phyloP scores from a whole-genome alignment of 2,113 vertebrate genomes.

The Pristiophorus japonicus region DNA sequence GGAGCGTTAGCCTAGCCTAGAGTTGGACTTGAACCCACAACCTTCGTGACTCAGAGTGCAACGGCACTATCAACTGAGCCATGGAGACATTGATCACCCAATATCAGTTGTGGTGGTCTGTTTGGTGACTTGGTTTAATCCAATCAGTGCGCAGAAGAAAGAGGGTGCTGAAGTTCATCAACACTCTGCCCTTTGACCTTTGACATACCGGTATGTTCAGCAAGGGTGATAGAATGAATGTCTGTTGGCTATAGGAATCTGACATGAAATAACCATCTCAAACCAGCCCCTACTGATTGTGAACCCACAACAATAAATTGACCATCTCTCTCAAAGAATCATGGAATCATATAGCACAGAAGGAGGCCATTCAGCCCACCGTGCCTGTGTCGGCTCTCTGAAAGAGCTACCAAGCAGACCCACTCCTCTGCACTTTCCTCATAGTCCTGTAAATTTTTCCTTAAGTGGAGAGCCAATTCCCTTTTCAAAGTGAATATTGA shows the following conservation, averaged over 20 bases:
- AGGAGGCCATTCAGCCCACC: not conserved
- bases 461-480: not conserved
- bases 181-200: not conserved
- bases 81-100: not conserved
- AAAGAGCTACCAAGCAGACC: not conserved
- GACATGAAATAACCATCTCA: not conserved
- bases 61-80: too few relatives aligned
- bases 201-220: too few relatives aligned
- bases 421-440: not conserved
- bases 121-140: not conserved
- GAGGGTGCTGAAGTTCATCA: not conserved
- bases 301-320: not conserved
- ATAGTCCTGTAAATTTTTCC: not conserved
- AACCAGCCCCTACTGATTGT: not conserved
- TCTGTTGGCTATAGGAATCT: not conserved
- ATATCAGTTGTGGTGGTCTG: not conserved
- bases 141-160: not conserved
- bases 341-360: not conserved
- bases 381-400: not conserved
- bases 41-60: too few relatives aligned
- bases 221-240: not conserved
- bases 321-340: not conserved
- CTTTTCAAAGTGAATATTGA: not conserved
- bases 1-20: too few relatives aligned
- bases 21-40: too few relatives aligned